phyloP scores from a whole-genome alignment of 2,888 invertebrate genomes.

The Parascotia fuliginaria region DNA sequence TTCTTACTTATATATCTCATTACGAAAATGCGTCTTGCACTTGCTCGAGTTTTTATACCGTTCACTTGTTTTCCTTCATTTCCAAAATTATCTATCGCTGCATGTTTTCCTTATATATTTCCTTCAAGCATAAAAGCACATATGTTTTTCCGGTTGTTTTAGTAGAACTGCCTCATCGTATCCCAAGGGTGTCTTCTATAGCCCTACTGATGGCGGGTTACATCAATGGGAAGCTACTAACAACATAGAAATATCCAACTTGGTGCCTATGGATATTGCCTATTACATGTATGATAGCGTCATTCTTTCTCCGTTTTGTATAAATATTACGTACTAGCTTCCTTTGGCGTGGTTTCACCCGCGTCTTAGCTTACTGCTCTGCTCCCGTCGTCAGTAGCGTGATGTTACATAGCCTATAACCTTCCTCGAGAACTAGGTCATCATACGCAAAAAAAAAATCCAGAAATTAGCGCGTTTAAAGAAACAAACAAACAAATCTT shows the following conservation, averaged over 20 bases:
- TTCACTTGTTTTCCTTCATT: neutral
- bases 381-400: too few species aligned
- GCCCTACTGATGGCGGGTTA: neutral
- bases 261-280: neutral
- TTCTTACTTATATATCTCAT: too few species aligned
- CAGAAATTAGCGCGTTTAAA: too few species aligned
- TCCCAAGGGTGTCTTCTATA: neutral
- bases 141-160: neutral
- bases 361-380: too few species aligned
- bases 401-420: too few species aligned
- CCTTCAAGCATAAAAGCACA: neutral
- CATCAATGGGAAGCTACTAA: neutral
- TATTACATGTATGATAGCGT: neutral
- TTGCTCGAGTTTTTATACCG: neutral
- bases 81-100: neutral
- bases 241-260: neutral
- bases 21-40: too few species aligned
- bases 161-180: neutral
- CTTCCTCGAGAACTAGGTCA: too few species aligned
- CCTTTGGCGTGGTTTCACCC: too few species aligned
- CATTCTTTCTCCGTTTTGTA: neutral
- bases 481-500: too few species aligned
- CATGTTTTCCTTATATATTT: neutral
- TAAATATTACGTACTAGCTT: too few species aligned
- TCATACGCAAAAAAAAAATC: too few species aligned